Conservation (phyloP, 2,113 vertebrate genomes). For the Lutjanus erythropterus region DNA sequence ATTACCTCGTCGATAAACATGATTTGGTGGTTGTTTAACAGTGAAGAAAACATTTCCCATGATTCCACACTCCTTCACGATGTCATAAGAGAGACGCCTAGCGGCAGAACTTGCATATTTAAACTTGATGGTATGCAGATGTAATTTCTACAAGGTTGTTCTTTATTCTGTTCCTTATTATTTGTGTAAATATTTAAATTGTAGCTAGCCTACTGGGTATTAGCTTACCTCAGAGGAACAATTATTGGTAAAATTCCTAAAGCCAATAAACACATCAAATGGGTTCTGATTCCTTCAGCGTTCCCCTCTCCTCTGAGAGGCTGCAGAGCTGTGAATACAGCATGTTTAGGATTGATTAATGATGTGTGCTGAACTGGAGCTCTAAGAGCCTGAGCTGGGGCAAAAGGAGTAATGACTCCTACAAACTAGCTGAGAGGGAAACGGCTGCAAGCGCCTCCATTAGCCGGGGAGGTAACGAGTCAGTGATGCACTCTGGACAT, state of each 20-base stretch:
- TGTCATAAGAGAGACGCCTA: too few relatives aligned
- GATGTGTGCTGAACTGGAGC: constrained; percentile 37
- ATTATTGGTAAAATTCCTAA: constrained; percentile 11
- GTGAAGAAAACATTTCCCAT: too few relatives aligned
- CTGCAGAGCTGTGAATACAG: constrained; percentile 4
- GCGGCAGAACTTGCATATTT: too few relatives aligned
- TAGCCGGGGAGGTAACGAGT: constrained; percentile 66
- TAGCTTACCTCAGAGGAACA: constrained; percentile 23
- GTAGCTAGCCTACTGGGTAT: neutral
- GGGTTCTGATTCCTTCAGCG: neutral
- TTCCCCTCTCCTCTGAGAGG: neutral
- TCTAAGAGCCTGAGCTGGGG: constrained; percentile 36
- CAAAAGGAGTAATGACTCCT: constrained; percentile 67
- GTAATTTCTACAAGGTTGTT: neutral
- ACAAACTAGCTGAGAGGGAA: constrained; percentile 48
- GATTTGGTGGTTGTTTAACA: too few relatives aligned
- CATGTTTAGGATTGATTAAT: constrained; percentile 56
- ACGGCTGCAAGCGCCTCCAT: constrained; percentile 49
- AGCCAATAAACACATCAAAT: constrained; percentile 29
- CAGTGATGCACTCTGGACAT: constrained; percentile 63
- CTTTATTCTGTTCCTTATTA: neutral
- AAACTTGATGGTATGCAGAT: too few relatives aligned
- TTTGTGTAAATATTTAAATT: neutral
- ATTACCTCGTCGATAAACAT: too few relatives aligned
- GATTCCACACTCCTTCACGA: too few relatives aligned